A percentile compares a stretch with the other conserved stretches of the same genome.
phyloP scores from a whole-genome alignment of 2,113 vertebrate genomes.

The Erythrolamprus reginae region DNA sequence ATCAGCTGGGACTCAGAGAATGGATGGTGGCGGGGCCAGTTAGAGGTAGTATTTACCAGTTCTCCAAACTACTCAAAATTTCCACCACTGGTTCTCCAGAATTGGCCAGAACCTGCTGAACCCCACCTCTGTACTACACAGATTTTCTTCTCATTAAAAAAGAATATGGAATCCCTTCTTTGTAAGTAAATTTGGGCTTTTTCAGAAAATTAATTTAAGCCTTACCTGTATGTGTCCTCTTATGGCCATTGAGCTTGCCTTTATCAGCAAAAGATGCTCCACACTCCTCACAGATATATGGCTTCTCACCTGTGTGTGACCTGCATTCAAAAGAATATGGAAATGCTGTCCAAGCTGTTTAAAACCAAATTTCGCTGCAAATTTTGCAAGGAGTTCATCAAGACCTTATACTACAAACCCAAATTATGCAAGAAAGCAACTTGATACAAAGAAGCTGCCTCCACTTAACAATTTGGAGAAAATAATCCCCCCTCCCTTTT shows the following conservation, averaged over 20 bases:
- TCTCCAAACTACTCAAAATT: no score
- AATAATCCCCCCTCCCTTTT: not conserved
- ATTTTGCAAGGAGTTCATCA: not conserved
- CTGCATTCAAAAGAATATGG: slow-evolving; percentile 11
- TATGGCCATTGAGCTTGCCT: slow-evolving; percentile 63
- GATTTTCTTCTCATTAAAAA: not conserved
- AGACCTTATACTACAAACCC: not conserved
- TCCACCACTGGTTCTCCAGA: no score
- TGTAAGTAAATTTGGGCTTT: not conserved
- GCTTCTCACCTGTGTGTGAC: slow-evolving; percentile 68
- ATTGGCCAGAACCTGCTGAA: no score
- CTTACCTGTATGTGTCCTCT: slow-evolving; percentile 67
- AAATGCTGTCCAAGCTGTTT: not conserved
- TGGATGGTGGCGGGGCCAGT: no score
- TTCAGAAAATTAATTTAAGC: not conserved
- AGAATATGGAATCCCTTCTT: not conserved
- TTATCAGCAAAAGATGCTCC: slow-evolving; percentile 60
- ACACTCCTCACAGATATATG: slow-evolving; percentile 65
- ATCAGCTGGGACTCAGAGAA: no score
- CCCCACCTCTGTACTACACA: not conserved
- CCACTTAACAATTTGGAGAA: not conserved
- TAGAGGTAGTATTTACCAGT: no score
- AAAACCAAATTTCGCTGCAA: not conserved
- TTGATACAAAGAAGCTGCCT: not conserved
- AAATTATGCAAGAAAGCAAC: not conserved